Base-by-base conservation (phyloP, 35 echinoderm and acorn worm genomes). In the Eucidaris tribuloides region DNA sequence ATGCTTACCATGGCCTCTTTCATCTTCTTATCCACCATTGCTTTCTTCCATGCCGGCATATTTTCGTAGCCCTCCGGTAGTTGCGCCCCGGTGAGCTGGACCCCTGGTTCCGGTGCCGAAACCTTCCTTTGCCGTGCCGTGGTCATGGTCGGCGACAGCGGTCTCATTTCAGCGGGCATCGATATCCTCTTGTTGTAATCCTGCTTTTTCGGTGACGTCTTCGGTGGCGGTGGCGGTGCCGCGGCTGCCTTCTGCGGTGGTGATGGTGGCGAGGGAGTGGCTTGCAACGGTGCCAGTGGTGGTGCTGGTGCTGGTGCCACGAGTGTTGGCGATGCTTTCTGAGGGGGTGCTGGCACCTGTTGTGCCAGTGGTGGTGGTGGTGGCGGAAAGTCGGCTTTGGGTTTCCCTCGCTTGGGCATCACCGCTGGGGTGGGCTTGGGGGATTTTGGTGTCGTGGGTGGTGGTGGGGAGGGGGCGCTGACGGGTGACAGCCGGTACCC, bases 31-130 rank as follows among this genome's bases (percentile, higher is more conserved):
- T 88, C 85, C 40, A 58, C 78, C 85, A 88, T 81, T 5, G 85
- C 85, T 68, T 45, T 88, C 85, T 88, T 88, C 85, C 85, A 88
- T 19, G 85, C 76, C 31, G 85, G 85, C 44, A 88, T 38, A n/a
- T 4, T 64, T 5, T 60, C 80, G 24, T 63, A 65, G 6, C 78
- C 85, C 31, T 88, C 85, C 44, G 33, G 65, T 40, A 39, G 83
- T 45, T 54, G 83, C 45, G 40, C 57, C 20, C 6, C 82, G 46
- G 37, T 74, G 70, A 17, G 82, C 19, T 20, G 62, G 18, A 15
- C 43, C 3, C 71, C 14, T 2, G 14, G 24, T 35, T 20, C 25
- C 4, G 68, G 68, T n/a, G 68, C 40, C 0, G 68, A 74, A 4
- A 74, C 68, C 22, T 74, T 74, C 41, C 68, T 42, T 18, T 33